Percentiles rank a stretch among this genome's conserved stretches.
These are phyloP conservation scores for Heliconius eleuchia DNA, from an alignment of 1,140 invertebrate species.

Conservation along the genomic window DNA sequence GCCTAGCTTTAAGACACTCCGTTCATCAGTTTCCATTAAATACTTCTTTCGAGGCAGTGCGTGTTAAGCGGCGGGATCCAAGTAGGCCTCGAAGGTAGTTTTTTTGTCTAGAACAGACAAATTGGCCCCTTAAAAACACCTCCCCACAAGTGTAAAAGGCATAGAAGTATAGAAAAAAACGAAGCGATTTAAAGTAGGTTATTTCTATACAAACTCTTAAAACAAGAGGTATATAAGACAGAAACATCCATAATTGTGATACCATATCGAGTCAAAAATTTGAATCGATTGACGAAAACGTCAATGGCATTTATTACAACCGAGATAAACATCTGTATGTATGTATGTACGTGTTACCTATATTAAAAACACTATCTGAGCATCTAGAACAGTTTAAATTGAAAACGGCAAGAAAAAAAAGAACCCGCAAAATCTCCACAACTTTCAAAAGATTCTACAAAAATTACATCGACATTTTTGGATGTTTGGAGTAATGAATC, in stretches of 20 bases:
- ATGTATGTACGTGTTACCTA: slow-evolving; percentile 9
- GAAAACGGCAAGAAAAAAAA: slow-evolving; percentile 38
- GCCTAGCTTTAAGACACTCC: too few relatives aligned
- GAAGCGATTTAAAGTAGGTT: background rate
- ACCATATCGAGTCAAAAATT: background rate
- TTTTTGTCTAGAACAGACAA: too few relatives aligned
- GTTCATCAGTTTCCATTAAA: too few relatives aligned
- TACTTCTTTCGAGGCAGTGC: too few relatives aligned
- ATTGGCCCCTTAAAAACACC: too few relatives aligned
- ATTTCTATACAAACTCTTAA: background rate
- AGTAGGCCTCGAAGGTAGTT: too few relatives aligned
- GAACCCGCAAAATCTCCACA: slow-evolving; percentile 36
- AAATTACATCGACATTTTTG: slow-evolving; percentile 69
- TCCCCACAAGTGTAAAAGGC: too few relatives aligned
- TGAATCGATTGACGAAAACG: slow-evolving; percentile 22
- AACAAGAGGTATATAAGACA: background rate
- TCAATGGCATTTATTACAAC: slow-evolving; percentile 25
- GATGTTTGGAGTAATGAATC: slow-evolving; percentile 65
- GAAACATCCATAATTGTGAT: background rate
- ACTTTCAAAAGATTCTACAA: slow-evolving; percentile 61
- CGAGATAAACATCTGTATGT: background rate
- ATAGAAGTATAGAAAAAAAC: too few relatives aligned
- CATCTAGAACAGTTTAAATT: slow-evolving; percentile 32
- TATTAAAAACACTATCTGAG: slow-evolving; percentile 23
- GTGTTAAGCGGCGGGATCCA: too few relatives aligned